Percentiles rank a stretch among this genome's conserved stretches.
These are phyloP conservation scores for Diglossa brunneiventris DNA, from an alignment of 2,113 vertebrate species.

Conservation along the genomic window DNA sequence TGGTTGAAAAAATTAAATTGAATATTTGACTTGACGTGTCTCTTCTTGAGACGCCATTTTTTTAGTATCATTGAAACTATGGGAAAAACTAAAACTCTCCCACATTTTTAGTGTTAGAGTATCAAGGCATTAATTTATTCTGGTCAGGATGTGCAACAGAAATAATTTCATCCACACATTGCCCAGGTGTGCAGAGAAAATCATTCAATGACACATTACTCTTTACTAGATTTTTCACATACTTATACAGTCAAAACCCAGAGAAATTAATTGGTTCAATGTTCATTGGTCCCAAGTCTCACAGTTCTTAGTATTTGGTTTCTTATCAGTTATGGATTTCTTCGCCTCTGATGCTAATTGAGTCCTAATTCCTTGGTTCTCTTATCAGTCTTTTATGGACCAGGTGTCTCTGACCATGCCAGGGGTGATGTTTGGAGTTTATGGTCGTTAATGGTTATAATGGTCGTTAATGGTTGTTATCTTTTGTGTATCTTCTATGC, in stretches of 20 bases:
- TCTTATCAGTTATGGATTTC: background rate
- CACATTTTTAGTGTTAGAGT: too few species aligned
- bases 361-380: background rate
- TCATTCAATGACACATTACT: too few species aligned
- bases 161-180: too few species aligned
- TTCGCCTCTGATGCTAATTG: background rate
- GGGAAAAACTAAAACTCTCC: too few species aligned
- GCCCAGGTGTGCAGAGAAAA: too few species aligned
- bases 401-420: background rate
- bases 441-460: background rate
- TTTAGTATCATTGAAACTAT: background rate
- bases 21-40: background rate
- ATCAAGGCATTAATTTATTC: too few species aligned
- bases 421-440: background rate
- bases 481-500: background rate
- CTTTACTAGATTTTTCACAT: too few species aligned
- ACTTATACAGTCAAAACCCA: too few species aligned
- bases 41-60: background rate
- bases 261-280: too few species aligned
- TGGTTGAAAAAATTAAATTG: background rate
- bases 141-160: too few species aligned
- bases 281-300: background rate
- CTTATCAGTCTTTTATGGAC: background rate
- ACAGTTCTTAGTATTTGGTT: background rate
- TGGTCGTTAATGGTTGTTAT: background rate